Conservation (phyloP, 2,797 vertebrate species). For the Cottoperca gobio region DNA sequence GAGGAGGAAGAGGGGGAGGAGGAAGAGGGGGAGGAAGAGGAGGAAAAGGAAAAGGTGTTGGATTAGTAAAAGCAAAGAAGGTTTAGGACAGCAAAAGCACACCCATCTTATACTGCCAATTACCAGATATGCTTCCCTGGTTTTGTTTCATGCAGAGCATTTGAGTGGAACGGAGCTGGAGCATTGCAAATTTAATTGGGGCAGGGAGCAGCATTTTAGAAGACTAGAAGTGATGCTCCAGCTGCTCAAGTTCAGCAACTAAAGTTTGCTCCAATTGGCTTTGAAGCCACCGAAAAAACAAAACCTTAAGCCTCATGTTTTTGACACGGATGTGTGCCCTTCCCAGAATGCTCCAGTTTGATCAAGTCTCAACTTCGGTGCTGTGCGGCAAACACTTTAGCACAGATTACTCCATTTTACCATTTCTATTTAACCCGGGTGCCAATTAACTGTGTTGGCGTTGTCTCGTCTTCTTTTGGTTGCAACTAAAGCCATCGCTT, state of each 20-base stretch:
- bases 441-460: neutral
- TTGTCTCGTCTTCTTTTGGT: neutral
- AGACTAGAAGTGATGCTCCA: conserved; percentile 44
- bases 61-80: conserved; percentile 18
- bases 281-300: conserved; percentile 11
- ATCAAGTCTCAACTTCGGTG: neutral
- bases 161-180: conserved; percentile 55
- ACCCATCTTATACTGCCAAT: conserved; percentile 46
- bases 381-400: neutral
- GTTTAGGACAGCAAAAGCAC: conserved; percentile 25
- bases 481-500: neutral
- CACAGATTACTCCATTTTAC: neutral
- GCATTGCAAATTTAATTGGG: conserved; percentile 57
- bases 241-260: conserved; percentile 32
- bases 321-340: conserved; percentile 8
- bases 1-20: neutral
- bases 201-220: conserved; percentile 34
- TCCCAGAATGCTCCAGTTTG: conserved; percentile 12
- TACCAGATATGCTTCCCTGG: conserved; percentile 36
- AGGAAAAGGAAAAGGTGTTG: neutral
- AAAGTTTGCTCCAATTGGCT: conserved; percentile 44
- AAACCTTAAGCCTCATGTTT: conserved; percentile 18
- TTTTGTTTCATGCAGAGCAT: conserved; percentile 53
- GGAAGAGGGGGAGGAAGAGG: too few relatives aligned
- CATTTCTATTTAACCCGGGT: neutral